Evolutionary conservation across 2,113 vertebrate genomes (phyloP).

Genomic region (Oryzias curvinotus): DNA sequence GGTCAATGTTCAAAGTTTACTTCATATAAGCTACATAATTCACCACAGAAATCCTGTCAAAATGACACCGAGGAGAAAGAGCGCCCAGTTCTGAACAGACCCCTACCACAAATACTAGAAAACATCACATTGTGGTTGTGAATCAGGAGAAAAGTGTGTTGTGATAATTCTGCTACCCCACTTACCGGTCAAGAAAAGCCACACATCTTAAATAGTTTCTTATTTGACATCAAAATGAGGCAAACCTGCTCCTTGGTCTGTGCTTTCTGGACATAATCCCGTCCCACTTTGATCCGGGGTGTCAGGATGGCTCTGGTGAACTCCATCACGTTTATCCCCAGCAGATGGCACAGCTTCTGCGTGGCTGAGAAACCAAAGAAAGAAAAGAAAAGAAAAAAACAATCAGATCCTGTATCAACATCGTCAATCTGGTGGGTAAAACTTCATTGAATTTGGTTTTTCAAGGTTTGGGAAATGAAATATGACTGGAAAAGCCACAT

Average conservation of each 20-base stretch:
- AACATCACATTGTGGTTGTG: not conserved
- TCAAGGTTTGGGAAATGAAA: no score
- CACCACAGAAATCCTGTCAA: no score
- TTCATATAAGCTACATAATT: no score
- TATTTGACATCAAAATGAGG: not conserved
- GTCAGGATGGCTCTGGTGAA: slow-evolving; percentile 97
- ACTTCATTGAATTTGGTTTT: no score
- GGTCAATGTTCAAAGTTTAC: no score
- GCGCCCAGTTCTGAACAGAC: no score
- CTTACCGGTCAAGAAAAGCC: not conserved
- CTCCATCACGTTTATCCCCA: slow-evolving; percentile 98
- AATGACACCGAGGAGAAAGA: no score
- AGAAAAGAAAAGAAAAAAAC: not conserved
- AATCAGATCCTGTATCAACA: slow-evolving; percentile 1
- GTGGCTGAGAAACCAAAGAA: slow-evolving; percentile 78
- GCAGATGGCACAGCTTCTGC: slow-evolving; percentile 96
- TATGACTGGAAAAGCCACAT: slow-evolving; percentile 1
- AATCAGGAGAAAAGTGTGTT: no score
- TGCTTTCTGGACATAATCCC: slow-evolving; percentile 98
- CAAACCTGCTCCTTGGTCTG: slow-evolving; percentile 98
- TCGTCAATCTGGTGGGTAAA: no score
- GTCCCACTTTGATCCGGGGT: slow-evolving; percentile 96
- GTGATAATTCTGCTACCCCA: no score
- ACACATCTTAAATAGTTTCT: no score
- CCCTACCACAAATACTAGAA: not conserved